These are phyloP conservation scores for Anthoscopus minutus DNA, from an alignment of 2,113 vertebrate species.

Conservation along the genomic window DNA sequence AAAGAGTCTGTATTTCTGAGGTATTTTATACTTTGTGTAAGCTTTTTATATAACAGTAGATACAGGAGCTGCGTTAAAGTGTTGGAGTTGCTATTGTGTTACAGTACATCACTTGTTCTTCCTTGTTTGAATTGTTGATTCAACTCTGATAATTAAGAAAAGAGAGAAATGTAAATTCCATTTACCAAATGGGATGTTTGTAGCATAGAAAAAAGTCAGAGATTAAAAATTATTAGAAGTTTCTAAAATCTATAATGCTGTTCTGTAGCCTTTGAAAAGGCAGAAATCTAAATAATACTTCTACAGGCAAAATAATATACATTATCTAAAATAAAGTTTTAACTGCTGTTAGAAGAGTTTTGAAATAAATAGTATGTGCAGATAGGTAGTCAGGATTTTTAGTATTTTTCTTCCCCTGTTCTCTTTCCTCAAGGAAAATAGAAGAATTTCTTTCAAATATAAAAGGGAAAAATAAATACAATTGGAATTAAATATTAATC, in stretches of 20 bases:
- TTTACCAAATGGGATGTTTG: conserved; percentile 11
- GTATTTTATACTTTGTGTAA: conserved; percentile 26
- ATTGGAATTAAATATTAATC: not conserved
- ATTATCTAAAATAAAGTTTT: not conserved
- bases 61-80: conserved; percentile 22
- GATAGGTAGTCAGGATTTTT: conserved; percentile 13
- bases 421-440: conserved; percentile 16
- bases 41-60: not conserved
- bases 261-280: conserved; percentile 20
- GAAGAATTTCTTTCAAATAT: conserved; percentile 22
- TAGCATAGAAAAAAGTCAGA: conserved; percentile 21
- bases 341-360: not conserved
- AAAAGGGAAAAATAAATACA: conserved; percentile 42
- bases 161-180: conserved; percentile 41
- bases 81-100: not conserved
- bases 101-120: not conserved
- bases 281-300: conserved; percentile 37
- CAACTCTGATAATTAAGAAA: conserved; percentile 21
- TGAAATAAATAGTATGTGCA: conserved; percentile 5
- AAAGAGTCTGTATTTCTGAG: not conserved
- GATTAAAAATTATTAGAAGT: conserved; percentile 16
- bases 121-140: conserved; percentile 38
- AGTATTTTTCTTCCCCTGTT: conserved; percentile 13
- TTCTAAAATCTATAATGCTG: conserved; percentile 5
- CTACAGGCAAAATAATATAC: conserved; percentile 41